Conservation (phyloP, 2,113 vertebrate genomes). For the Indicator indicator region DNA sequence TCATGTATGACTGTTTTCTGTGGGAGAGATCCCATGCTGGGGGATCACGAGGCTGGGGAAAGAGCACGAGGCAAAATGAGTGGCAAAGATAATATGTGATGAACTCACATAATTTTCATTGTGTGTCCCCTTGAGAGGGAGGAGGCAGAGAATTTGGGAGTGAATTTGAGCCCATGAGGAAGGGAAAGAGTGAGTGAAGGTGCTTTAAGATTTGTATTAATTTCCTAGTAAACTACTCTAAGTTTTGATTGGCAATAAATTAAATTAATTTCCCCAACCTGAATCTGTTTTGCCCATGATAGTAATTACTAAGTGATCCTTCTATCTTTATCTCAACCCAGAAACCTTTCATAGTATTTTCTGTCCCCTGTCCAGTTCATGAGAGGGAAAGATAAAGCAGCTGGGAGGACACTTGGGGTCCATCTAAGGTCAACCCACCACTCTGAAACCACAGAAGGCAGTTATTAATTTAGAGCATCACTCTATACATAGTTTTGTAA, state of each 20-base stretch:
- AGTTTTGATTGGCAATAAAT: not conserved
- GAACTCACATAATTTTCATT: not conserved
- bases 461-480: not conserved
- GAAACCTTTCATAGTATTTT: not conserved
- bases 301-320: not conserved
- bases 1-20: not conserved
- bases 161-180: not conserved
- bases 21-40: fast-evolving
- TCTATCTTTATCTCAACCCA: not conserved
- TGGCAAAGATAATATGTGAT: fast-evolving
- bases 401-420: not conserved
- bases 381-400: fast-evolving
- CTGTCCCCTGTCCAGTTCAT: not conserved
- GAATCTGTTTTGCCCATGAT: fast-evolving
- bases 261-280: not conserved
- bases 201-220: not conserved
- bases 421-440: not conserved
- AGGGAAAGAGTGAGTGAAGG: fast-evolving
- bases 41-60: not conserved
- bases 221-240: not conserved
- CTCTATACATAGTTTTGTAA: not conserved
- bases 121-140: fast-evolving
- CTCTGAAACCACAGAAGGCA: not conserved
- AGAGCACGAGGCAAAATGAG: not conserved
- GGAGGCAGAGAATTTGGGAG: not conserved